Percentiles rank a stretch among this genome's conserved stretches.
Evolutionary conservation across 2,888 invertebrate genomes (phyloP).

Genomic region (Aleiodes alternator): DNA sequence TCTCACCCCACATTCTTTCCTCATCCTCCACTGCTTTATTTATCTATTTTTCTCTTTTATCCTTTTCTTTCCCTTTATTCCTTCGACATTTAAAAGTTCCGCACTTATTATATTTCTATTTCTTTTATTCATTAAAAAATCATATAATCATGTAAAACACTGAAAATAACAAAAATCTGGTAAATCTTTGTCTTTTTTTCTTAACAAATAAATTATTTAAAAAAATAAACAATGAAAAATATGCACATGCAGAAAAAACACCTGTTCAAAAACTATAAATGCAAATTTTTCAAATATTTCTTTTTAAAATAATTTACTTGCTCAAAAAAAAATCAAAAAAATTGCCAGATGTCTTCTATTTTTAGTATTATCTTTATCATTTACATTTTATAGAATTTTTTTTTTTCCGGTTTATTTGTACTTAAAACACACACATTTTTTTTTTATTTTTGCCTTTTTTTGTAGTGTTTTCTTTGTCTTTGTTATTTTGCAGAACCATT

Average conservation of each 20-base stretch:
- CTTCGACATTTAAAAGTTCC: not conserved
- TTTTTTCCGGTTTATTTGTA: conserved; percentile 58
- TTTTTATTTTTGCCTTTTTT: conserved; percentile 79
- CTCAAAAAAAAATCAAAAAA: no score
- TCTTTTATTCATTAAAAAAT: not conserved
- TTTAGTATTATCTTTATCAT: conserved; percentile 49
- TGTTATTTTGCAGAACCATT: conserved; percentile 89
- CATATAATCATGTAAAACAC: not conserved
- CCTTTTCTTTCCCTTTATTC: not conserved
- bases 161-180: no score
- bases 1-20: conserved; percentile 31
- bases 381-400: conserved; percentile 46
- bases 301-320: no score
- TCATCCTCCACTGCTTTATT: conserved; percentile 13
- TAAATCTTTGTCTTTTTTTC: no score
- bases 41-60: conserved; percentile 7
- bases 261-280: no score
- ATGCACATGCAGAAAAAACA: no score
- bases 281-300: no score
- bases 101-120: conserved; percentile 52
- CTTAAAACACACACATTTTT: conserved; percentile 61
- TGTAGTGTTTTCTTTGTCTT: conserved; percentile 78
- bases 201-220: no score
- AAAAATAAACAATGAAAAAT: no score
- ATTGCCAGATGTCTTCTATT: no score